These are phyloP conservation scores for Channa maculata DNA, from an alignment of 2,113 vertebrate genomes.

Conservation along the genomic window DNA sequence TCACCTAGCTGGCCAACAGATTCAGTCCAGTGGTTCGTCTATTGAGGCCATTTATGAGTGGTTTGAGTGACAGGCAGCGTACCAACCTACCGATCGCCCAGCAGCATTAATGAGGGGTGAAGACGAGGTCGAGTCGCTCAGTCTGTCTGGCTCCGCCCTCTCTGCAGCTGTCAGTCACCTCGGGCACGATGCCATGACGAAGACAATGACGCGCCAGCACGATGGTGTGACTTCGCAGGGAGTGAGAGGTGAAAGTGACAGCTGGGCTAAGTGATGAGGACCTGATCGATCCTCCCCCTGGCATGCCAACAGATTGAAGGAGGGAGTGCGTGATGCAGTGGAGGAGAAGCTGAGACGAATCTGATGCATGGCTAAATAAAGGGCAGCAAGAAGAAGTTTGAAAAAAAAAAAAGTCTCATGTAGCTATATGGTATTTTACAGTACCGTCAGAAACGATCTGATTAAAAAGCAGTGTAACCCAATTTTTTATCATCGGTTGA, in stretches of 20 bases:
- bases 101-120: slow-evolving; percentile 75
- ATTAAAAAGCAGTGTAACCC: not conserved
- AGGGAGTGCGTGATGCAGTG: slow-evolving; percentile 24
- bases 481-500: not conserved
- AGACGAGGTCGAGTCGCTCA: slow-evolving; percentile 46
- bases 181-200: slow-evolving; percentile 47
- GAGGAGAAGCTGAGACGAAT: slow-evolving; percentile 43
- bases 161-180: slow-evolving; percentile 74
- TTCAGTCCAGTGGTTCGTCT: slow-evolving; percentile 22
- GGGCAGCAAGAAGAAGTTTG: slow-evolving; percentile 61
- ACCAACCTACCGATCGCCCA: slow-evolving; percentile 65
- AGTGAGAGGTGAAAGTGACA: slow-evolving; percentile 64
- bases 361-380: slow-evolving; percentile 72
- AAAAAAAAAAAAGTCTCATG: slow-evolving; percentile 32
- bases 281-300: slow-evolving; percentile 63
- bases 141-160: slow-evolving; percentile 70
- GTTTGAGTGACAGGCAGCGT: slow-evolving; percentile 54
- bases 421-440: slow-evolving; percentile 7
- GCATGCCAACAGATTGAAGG: slow-evolving; percentile 33
- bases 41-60: slow-evolving; percentile 24
- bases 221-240: slow-evolving; percentile 61
- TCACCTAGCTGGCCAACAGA: slow-evolving; percentile 51
- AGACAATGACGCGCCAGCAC: slow-evolving; percentile 56
- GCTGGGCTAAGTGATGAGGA: slow-evolving; percentile 74
- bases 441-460: slow-evolving; percentile 1